Base-by-base conservation (phyloP, 2,888 invertebrate genomes). In the Limenitis camilla region DNA sequence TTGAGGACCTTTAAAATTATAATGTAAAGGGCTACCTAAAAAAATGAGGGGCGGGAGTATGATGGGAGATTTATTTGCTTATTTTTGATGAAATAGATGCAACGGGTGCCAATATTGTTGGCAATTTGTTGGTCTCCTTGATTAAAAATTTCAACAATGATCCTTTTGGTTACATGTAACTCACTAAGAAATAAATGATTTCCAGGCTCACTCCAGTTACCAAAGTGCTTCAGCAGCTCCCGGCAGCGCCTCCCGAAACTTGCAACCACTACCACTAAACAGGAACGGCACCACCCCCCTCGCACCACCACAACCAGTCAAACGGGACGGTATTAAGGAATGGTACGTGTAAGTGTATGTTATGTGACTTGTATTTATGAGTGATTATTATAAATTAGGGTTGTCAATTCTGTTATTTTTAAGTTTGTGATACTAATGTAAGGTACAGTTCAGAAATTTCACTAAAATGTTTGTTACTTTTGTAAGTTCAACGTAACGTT, bases 271-370 rank as follows among this genome's bases (percentile, higher is more conserved):
- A 39, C 85, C 83, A 62, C 83, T 79, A 44, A 84, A 62, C 72
- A 81, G 59, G 59, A 71, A 72, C 32, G 72, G 78, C 6, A 79
- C 87, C 51, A 82, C 87, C 44, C 82, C 86, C 38, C 88, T 88
- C 56, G 90, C 82, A 54, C 89, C 90, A 54, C 90, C 84, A 35
- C 84, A 83, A 61, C 86, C 86, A 2, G 79, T 93, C 81, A 94
- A 95, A 72, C 91, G 93, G 59, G 95, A 96, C 90, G 96, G 96
- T 77, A 95, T 97, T 76, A 97, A 97, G 89, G 97, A 97, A 90
- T 97, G 97, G 97, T 97, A 97, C 82, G 97, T 97, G 82, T 96
- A 93, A 49, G 35, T 41, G 39, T 46, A 38, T 54, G 46, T 43
- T 44, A 10, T 43, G 43, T 43, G 43, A 47, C 43, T 53, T 53